Conservation (phyloP, 2,797 vertebrate genomes). For the Agapornis canus region DNA sequence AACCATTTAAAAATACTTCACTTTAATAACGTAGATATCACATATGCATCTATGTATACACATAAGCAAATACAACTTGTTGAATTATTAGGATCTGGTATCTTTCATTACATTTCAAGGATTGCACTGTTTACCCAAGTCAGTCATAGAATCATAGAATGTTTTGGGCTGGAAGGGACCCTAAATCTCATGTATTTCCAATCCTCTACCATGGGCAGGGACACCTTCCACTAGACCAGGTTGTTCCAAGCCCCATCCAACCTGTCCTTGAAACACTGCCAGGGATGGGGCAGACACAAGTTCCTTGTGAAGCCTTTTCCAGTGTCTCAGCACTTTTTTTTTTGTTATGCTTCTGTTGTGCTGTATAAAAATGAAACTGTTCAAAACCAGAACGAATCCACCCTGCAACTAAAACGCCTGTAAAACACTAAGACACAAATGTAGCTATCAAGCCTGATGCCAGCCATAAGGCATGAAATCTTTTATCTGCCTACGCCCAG, state of each 20-base stretch:
- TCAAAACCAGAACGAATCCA: not conserved
- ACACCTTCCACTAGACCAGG: not conserved
- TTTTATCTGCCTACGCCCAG: not conserved
- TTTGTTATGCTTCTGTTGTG: not conserved
- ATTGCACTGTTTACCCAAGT: not conserved
- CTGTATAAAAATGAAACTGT: not conserved
- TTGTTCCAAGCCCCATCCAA: not conserved
- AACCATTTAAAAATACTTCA: not conserved
- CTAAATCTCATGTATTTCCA: not conserved
- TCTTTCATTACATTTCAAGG: not conserved
- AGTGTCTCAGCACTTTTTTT: not conserved
- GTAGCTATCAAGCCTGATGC: not conserved
- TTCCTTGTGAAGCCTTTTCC: not conserved
- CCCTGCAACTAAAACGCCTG: not conserved
- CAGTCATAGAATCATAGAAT: not conserved
- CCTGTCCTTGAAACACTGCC: not conserved
- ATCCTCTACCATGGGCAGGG: not conserved
- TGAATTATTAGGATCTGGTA: not conserved
- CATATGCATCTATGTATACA: accelerated
- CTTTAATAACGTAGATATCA: not conserved
- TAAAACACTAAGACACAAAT: not conserved
- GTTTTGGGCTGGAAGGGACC: not conserved
- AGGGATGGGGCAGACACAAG: not conserved
- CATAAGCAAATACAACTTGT: not conserved
- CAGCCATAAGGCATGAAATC: not conserved